These are phyloP conservation scores for Riptortus pedestris DNA, from an alignment of 1,140 invertebrate genomes.

Conservation along the genomic window DNA sequence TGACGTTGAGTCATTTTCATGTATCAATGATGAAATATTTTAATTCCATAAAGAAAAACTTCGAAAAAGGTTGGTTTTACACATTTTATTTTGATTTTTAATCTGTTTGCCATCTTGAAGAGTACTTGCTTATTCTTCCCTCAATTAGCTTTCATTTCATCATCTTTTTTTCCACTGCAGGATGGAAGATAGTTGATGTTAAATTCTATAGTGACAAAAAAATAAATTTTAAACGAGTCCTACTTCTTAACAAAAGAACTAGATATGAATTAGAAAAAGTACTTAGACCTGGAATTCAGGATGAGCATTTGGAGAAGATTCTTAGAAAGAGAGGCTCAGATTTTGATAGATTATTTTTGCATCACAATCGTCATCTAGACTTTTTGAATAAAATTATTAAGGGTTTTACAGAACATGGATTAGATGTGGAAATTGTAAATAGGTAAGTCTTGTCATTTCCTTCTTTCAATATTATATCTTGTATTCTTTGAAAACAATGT, in stretches of 20 bases:
- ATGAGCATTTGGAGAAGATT: slow-evolving; percentile 13
- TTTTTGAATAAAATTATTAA: neutral
- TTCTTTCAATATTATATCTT: neutral
- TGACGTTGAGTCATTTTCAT: too few species aligned
- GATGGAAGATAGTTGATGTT: too few species aligned
- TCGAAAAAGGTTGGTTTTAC: too few species aligned
- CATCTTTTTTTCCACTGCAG: too few species aligned
- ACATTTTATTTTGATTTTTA: too few species aligned
- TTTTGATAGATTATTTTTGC: slow-evolving; percentile 3
- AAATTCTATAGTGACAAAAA: neutral
- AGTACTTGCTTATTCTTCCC: too few species aligned
- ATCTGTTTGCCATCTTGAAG: too few species aligned
- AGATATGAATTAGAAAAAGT: slow-evolving; percentile 23
- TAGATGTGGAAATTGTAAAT: slow-evolving; percentile 17
- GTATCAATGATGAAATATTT: too few species aligned
- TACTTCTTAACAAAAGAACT: slow-evolving; percentile 22
- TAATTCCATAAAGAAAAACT: too few species aligned
- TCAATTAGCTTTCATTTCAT: too few species aligned
- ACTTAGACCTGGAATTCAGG: neutral
- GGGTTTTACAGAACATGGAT: neutral
- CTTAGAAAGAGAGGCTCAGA: slow-evolving; percentile 21
- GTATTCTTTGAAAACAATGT: too few species aligned
- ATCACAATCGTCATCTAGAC: slow-evolving; percentile 10
- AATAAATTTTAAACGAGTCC: slow-evolving; percentile 12
- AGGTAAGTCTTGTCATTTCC: too few species aligned